phyloP scores from a whole-genome alignment of 2,113 vertebrate genomes.

The Cryptomyrus ogoouensis region DNA sequence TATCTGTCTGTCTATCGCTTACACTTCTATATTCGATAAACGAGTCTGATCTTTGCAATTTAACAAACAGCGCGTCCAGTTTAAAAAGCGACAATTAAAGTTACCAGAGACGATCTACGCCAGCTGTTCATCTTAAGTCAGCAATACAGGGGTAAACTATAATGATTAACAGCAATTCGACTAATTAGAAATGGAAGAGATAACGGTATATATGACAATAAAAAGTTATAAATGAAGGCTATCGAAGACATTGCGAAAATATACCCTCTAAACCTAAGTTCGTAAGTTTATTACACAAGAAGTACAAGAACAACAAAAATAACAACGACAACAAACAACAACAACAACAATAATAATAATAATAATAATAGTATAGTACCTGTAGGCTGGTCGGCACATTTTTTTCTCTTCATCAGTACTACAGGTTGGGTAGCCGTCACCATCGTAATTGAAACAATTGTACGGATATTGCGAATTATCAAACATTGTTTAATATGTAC shows the following conservation, averaged over 20 bases:
- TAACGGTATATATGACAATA: neutral
- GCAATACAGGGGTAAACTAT: neutral
- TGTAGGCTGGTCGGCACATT: constrained; percentile 88
- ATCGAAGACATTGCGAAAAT: neutral
- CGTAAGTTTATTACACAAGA: neutral
- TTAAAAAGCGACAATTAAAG: neutral
- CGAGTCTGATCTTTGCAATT: neutral
- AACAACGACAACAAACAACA: neutral
- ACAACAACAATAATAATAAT: constrained; percentile 1
- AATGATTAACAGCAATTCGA: neutral
- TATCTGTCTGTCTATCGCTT: neutral
- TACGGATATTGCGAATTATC: constrained; percentile 93
- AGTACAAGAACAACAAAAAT: constrained; percentile 9
- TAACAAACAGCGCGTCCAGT: neutral
- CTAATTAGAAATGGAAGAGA: neutral
- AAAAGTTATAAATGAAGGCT: neutral
- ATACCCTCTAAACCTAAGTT: neutral
- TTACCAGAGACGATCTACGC: neutral
- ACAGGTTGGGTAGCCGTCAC: constrained; percentile 83
- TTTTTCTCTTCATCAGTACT: constrained; percentile 85
- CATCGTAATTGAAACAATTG: constrained; percentile 94
- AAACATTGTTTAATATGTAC: constrained; percentile 67
- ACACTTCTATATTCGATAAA: neutral
- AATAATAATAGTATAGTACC: constrained; percentile 46
- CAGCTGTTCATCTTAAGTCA: neutral